Conservation (phyloP, 2,113 vertebrate species). For the Pelobates fuscus region DNA sequence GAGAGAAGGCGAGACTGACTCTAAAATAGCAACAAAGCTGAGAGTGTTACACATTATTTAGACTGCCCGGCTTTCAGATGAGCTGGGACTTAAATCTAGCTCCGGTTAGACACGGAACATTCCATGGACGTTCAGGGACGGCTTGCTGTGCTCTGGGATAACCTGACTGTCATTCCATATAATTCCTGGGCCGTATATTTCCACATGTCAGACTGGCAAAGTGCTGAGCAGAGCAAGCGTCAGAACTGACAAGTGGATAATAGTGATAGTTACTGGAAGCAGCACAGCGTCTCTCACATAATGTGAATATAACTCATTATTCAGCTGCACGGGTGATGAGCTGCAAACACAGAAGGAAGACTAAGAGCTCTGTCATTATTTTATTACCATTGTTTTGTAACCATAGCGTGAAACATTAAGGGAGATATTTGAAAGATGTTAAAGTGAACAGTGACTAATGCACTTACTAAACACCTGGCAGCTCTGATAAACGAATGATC, state of each 20-base stretch:
- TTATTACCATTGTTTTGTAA: slow-evolving; percentile 88
- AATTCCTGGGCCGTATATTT: slow-evolving; percentile 72
- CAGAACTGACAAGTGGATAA: slow-evolving; percentile 90
- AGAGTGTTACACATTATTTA: too few species aligned
- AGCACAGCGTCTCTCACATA: slow-evolving; percentile 73
- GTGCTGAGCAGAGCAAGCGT: slow-evolving; percentile 73
- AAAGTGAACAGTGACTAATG: slow-evolving; percentile 66
- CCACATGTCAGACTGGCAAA: slow-evolving; percentile 76
- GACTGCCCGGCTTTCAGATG: too few species aligned
- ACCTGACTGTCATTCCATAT: slow-evolving; percentile 64
- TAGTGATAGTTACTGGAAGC: slow-evolving; percentile 82
- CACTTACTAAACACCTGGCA: slow-evolving; percentile 59
- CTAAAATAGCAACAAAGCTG: too few species aligned
- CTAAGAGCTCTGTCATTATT: slow-evolving; percentile 95
- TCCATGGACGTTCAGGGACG: too few species aligned
- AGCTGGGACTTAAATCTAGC: too few species aligned
- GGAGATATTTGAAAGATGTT: slow-evolving; percentile 70
- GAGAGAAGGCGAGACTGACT: too few species aligned
- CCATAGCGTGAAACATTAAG: slow-evolving; percentile 82
- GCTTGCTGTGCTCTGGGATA: too few species aligned
- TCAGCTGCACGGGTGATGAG: slow-evolving; percentile 89
- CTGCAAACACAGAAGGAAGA: slow-evolving; percentile 77
- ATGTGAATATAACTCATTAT: slow-evolving; percentile 98
- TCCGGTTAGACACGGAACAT: too few species aligned
- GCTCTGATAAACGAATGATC: slow-evolving; percentile 69